Evolutionary conservation across 1,140 invertebrate genomes (phyloP).

Genomic region (Diprion similis): DNA sequence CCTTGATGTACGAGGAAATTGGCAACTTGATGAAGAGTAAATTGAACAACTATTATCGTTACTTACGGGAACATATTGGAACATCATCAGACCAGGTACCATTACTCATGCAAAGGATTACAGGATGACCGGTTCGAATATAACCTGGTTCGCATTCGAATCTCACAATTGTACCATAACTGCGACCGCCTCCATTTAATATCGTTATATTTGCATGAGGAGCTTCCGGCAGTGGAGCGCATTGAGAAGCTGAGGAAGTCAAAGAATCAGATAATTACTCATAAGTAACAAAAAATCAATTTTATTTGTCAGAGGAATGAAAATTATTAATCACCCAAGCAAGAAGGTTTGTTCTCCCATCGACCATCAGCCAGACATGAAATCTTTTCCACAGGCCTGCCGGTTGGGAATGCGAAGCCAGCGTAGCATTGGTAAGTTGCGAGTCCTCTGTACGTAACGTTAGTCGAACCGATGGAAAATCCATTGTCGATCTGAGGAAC

Average conservation of each 20-base stretch:
- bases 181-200: constrained; percentile 91
- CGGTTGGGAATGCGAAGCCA: constrained; percentile 91
- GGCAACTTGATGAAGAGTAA: neutral
- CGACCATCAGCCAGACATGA: constrained; percentile 86
- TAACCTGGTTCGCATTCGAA: constrained; percentile 96
- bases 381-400: constrained; percentile 86
- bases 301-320: constrained; percentile 8
- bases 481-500: constrained; percentile 98
- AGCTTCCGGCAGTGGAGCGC: constrained; percentile 87
- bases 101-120: constrained; percentile 94
- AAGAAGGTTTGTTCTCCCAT: constrained; percentile 91
- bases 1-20: neutral
- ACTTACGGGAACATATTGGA: constrained; percentile 84
- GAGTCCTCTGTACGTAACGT: constrained; percentile 91
- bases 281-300: neutral
- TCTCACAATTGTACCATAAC: constrained; percentile 93
- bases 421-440: constrained; percentile 97
- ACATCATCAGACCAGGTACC: constrained; percentile 95
- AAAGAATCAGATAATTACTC: constrained; percentile 21
- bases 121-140: constrained; percentile 84
- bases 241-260: constrained; percentile 81
- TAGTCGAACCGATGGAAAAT: constrained; percentile 93
- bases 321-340: constrained; percentile 68
- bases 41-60: constrained; percentile 7
- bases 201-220: constrained; percentile 87